Evolutionary conservation across 2,888 invertebrate species (phyloP).

Genomic region (Oxyteleia sp.): DNA sequence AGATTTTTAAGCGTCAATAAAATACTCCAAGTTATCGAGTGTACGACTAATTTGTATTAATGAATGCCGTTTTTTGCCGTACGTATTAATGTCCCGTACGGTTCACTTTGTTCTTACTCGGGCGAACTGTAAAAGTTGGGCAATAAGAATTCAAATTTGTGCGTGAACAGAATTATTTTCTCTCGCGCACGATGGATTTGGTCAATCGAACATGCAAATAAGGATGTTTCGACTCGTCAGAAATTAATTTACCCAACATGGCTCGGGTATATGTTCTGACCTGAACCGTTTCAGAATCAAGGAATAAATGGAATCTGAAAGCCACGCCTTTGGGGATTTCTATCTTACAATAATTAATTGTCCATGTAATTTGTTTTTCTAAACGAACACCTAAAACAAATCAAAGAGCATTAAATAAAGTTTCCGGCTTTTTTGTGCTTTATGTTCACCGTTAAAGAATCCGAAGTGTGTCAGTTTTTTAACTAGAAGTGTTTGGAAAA

Average conservation of each 20-base stretch:
- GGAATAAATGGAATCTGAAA: background rate
- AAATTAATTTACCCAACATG: conserved; percentile 40
- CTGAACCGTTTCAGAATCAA: conserved; percentile 2
- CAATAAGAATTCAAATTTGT: conserved; percentile 15
- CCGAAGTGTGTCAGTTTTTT: conserved; percentile 9
- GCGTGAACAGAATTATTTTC: background rate
- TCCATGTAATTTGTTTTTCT: conserved; percentile 8
- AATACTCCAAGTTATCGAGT: conserved; percentile 27
- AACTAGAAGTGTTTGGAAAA: background rate
- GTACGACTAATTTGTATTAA: conserved; percentile 41
- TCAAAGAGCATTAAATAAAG: conserved; percentile 8
- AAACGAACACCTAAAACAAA: background rate
- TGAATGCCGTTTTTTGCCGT: conserved; percentile 7
- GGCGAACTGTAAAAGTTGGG: background rate
- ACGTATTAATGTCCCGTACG: background rate
- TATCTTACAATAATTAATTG: conserved; percentile 1
- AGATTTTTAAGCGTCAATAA: conserved; percentile 30
- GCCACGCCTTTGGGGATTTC: conserved; percentile 18
- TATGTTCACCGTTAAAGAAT: conserved; percentile 7
- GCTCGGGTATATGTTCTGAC: background rate
- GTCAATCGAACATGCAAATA: conserved; percentile 44
- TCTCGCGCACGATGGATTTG: background rate
- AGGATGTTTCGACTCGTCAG: conserved; percentile 12
- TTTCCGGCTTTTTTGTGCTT: background rate
- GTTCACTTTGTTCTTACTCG: background rate